Conservation (phyloP, 2,797 vertebrate genomes). For the Buphagus erythrorhynchus region DNA sequence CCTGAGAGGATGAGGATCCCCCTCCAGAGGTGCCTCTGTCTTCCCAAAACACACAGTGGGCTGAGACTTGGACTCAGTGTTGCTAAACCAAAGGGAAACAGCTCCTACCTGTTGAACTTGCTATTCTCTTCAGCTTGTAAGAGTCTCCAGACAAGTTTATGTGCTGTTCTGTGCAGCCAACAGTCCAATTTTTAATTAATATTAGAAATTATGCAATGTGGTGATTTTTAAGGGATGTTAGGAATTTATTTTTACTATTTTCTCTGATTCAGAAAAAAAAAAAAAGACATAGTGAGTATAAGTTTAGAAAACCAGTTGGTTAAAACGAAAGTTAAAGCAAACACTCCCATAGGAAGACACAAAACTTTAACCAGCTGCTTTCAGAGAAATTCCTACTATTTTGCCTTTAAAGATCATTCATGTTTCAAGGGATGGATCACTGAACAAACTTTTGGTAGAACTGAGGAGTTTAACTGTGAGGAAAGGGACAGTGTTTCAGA, state of each 20-base stretch:
- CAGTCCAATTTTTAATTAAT: background rate
- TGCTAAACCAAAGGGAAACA: background rate
- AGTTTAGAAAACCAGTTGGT: background rate
- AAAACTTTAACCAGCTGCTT: background rate
- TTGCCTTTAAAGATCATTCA: background rate
- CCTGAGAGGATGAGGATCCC: background rate
- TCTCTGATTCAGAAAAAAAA: background rate
- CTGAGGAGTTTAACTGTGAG: background rate
- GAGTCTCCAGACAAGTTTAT: background rate
- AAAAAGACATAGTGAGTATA: accelerated
- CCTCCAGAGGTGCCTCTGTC: background rate
- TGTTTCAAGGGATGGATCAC: background rate
- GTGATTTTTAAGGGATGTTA: background rate
- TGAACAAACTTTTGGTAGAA: background rate
- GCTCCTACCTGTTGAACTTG: background rate
- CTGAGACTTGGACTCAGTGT: background rate
- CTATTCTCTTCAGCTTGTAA: background rate
- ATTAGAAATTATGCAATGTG: background rate
- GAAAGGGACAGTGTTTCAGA: background rate
- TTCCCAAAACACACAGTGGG: background rate
- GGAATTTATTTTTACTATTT: background rate
- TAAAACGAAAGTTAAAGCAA: background rate
- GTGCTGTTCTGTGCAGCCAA: background rate
- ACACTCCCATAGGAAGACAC: accelerated
- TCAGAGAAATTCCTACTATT: background rate